Conservation (phyloP, 2,797 vertebrate genomes). For the Sebastes nivosus region DNA sequence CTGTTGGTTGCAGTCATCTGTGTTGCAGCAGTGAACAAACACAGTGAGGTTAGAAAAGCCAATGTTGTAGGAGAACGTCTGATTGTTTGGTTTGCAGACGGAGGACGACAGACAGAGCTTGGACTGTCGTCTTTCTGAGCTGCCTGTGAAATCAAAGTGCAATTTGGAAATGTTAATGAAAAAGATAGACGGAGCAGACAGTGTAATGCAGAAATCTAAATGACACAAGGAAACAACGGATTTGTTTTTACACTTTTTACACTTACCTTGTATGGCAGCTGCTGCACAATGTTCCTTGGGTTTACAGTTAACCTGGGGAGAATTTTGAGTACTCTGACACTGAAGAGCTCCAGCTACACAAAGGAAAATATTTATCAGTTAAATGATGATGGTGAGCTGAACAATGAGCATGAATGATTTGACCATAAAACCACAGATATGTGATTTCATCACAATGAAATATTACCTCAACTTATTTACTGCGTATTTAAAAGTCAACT, state of each 20-base stretch:
- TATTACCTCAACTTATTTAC: background rate
- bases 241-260: background rate
- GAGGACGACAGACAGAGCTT: background rate
- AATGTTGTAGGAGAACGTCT: background rate
- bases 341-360: background rate
- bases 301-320: rapidly evolving
- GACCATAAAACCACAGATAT: background rate
- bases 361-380: background rate
- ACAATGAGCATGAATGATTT: background rate
- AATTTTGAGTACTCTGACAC: background rate
- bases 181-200: background rate
- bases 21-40: background rate
- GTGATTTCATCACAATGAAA: background rate
- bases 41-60: rapidly evolving
- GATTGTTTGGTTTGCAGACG: rapidly evolving
- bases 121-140: rapidly evolving
- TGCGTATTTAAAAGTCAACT: background rate
- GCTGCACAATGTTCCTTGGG: background rate
- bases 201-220: background rate
- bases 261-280: background rate
- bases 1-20: rapidly evolving
- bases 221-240: background rate
- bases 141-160: background rate
- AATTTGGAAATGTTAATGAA: background rate
- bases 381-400: background rate